Conservation (phyloP, 2,888 invertebrate genomes). For the Xylophagus ater region DNA sequence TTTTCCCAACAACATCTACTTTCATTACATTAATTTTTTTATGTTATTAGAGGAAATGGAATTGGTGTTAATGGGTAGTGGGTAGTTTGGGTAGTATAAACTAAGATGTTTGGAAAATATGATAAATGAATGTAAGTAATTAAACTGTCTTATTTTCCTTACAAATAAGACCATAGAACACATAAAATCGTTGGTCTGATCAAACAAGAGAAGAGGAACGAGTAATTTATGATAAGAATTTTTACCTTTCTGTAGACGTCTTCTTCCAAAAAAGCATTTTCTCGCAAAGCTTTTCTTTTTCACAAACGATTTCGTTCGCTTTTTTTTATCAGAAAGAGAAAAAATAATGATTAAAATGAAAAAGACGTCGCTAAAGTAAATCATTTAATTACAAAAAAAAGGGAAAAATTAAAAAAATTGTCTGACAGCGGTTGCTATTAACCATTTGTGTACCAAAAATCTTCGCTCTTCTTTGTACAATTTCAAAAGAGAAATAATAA, state of each 20-base stretch:
- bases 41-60: no score
- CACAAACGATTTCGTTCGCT: conserved; percentile 12
- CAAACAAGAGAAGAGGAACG: conserved; percentile 5
- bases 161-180: conserved; percentile 1
- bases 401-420: no score
- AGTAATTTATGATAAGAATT: conserved; percentile 14
- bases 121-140: conserved; percentile 23
- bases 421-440: no score
- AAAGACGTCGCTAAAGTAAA: no score
- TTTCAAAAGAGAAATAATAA: not conserved
- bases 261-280: no score
- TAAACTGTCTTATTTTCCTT: conserved; percentile 20
- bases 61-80: no score
- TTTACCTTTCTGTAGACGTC: conserved; percentile 12
- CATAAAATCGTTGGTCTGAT: not conserved
- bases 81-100: not conserved
- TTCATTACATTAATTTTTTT: no score
- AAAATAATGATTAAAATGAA: no score
- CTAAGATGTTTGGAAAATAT: conserved; percentile 10
- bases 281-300: no score
- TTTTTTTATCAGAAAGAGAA: conserved; percentile 14
- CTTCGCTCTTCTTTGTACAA: not conserved
- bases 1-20: no score
- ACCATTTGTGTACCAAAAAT: not conserved
- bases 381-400: no score